Conservation (phyloP, 2,797 vertebrate species). For the Aphelocoma californica region DNA sequence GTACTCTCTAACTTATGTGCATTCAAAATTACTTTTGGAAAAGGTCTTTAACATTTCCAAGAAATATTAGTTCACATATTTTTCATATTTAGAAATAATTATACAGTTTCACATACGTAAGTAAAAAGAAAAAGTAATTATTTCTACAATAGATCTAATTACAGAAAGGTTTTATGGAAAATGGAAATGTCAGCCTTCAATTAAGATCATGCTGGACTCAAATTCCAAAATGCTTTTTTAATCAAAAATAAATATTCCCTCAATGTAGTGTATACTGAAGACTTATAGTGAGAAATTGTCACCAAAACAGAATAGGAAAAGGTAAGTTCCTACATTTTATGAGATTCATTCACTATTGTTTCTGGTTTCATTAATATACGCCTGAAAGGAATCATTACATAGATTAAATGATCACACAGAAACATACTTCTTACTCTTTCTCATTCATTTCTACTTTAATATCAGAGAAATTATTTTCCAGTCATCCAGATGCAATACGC, state of each 20-base stretch:
- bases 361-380: background rate
- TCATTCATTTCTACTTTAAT: background rate
- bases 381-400: background rate
- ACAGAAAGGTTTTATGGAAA: conserved; percentile 9
- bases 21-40: conserved; percentile 15
- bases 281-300: background rate
- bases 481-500: background rate
- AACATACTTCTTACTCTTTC: background rate
- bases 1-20: background rate
- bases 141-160: conserved; percentile 40
- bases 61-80: background rate
- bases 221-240: conserved; percentile 7
- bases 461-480: background rate
- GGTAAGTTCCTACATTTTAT: background rate
- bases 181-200: conserved; percentile 58
- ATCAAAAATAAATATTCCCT: conserved; percentile 13
- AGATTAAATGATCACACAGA: background rate
- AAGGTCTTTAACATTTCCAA: conserved; percentile 20
- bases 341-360: background rate
- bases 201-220: conserved; percentile 1
- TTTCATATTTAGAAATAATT: conserved; percentile 49
- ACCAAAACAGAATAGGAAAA: background rate
- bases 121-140: conserved; percentile 43
- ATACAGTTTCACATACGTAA: background rate
- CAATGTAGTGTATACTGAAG: background rate